These are phyloP conservation scores for Uria aalge DNA, from an alignment of 2,113 vertebrate species.

Conservation along the genomic window DNA sequence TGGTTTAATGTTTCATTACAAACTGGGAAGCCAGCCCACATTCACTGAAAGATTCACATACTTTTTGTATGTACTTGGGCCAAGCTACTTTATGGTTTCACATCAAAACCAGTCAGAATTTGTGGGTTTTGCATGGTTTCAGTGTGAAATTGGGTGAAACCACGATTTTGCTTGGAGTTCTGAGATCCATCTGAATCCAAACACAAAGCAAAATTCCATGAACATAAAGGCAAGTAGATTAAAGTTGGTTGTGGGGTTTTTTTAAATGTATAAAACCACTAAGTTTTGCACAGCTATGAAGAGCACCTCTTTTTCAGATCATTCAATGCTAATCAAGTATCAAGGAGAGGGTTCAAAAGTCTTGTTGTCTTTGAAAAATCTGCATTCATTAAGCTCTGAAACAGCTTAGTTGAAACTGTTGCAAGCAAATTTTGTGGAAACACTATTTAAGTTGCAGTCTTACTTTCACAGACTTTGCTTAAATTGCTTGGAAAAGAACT, in stretches of 20 bases:
- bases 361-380: not conserved
- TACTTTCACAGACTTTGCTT: not conserved
- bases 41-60: not conserved
- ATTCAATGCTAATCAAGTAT: not conserved
- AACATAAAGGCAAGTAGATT: not conserved
- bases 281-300: not conserved
- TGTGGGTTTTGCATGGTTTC: not conserved
- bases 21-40: not conserved
- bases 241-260: not conserved
- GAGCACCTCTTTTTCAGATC: not conserved
- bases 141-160: slow-evolving; percentile 23
- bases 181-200: not conserved
- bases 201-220: not conserved
- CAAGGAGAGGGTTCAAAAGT: not conserved
- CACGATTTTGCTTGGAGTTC: not conserved
- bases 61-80: not conserved
- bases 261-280: not conserved
- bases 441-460: not conserved
- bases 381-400: not conserved
- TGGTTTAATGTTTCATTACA: not conserved
- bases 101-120: slow-evolving; percentile 6
- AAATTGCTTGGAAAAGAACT: not conserved
- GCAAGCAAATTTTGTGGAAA: not conserved
- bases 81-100: not conserved
- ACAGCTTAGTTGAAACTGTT: not conserved